Evolutionary conservation across 2,113 vertebrate species (phyloP).

Genomic region (Zingel zingel): DNA sequence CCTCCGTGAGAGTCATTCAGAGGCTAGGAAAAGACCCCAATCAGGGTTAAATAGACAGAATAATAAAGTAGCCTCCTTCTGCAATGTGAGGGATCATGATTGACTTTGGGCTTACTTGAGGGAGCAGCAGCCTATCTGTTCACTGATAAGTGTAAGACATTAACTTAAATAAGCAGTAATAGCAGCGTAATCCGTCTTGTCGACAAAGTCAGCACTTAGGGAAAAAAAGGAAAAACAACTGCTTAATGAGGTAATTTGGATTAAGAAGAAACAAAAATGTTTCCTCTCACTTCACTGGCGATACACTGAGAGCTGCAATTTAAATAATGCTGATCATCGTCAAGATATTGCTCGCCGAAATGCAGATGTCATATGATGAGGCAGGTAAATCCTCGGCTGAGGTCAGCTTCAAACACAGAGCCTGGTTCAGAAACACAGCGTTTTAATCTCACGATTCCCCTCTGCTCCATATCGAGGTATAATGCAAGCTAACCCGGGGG

Average conservation of each 20-base stretch:
- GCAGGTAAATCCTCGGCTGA: constrained; percentile 62
- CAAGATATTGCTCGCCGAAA: constrained; percentile 51
- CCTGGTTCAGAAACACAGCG: constrained; percentile 65
- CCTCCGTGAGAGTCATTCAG: constrained; percentile 54
- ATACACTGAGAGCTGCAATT: constrained; percentile 59
- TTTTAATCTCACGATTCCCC: constrained; percentile 77
- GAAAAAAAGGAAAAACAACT: constrained; percentile 22
- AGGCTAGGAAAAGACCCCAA: constrained; percentile 42
- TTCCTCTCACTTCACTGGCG: constrained; percentile 13
- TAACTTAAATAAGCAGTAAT: constrained; percentile 71
- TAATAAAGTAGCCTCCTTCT: constrained; percentile 64
- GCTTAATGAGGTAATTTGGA: constrained; percentile 66
- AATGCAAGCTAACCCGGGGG: constrained; percentile 77
- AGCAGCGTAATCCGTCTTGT: constrained; percentile 55
- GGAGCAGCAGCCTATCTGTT: constrained; percentile 57
- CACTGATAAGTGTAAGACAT: constrained; percentile 63
- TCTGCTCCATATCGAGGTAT: constrained; percentile 74
- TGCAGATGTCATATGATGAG: constrained; percentile 63
- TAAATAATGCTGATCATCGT: constrained; percentile 65
- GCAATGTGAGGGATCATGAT: constrained; percentile 55
- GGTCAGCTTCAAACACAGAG: constrained; percentile 70
- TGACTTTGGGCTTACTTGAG: constrained; percentile 62
- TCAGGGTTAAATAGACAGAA: constrained; percentile 64
- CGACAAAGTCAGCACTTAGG: constrained; percentile 52
- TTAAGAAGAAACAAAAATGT: constrained; percentile 39